Evolutionary conservation across 2,888 invertebrate genomes (phyloP), one percentile per base, ranked within the genome.

Genomic region (Acleris cristana): DNA sequence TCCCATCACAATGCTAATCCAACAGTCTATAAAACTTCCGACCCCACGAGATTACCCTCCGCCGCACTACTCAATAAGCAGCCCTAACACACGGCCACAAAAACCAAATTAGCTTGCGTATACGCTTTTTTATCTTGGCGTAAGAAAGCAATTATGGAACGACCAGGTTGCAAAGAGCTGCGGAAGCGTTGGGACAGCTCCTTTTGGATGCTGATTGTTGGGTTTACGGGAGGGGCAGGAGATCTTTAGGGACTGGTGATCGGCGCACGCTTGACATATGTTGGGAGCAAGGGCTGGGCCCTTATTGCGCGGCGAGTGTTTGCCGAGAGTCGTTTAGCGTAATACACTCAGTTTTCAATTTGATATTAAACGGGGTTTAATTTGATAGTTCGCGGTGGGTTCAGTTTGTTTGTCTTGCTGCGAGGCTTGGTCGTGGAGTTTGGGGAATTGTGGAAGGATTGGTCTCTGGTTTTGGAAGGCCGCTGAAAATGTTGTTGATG

Each of bases 261-360:
- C 19, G 52, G 30, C 26, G 26, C 30, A 52, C 66, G 66, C 63
- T 63, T 63, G 67, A 67, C 67, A 67, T 67, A 67, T 67, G 67
- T 58, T 62, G 34, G 57, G 52, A 48, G 57, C 51, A 49, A 54
- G 62, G 67, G 65, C 58, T 30, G 59, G 48, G 52, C 57, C 56
- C 58, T 62, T 65, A 65, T 65, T 65, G 61, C 56, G 61, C 66
- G 40, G 44, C 64, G 58, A 61, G 57, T 67, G 67, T 67, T 67
- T 67, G 67, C 67, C 48, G 52, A 67, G 62, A 63, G 67, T 67
- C 67, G 66, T 66, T 66, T 66, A 61, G 66, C 66, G 51, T 67
- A 67, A 67, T 67, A 67, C 66, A 61, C 61, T 66, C 66, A 62
- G 67, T 63, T 67, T 67, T 67, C 67, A 67, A 67, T 67, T 67